phyloP scores from a whole-genome alignment of 2,888 invertebrate species.

The Hirtodrosophila cameraria region DNA sequence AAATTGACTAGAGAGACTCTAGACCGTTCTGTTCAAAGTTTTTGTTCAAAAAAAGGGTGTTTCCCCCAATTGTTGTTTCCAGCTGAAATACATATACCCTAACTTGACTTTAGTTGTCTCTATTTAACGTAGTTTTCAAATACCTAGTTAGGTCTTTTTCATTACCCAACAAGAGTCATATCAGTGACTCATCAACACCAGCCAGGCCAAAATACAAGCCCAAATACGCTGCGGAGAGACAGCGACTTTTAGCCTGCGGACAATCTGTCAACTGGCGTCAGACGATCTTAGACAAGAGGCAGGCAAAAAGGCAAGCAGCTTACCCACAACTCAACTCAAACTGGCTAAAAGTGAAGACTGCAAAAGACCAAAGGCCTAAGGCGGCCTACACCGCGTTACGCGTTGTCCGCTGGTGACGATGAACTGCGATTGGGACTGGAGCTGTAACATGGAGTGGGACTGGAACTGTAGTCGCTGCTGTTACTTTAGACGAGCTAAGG shows the following conservation, averaged over 20 bases:
- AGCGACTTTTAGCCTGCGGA: slow-evolving; percentile 68
- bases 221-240: slow-evolving; percentile 48
- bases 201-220: slow-evolving; percentile 36
- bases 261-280: slow-evolving; percentile 75
- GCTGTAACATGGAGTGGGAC: slow-evolving; percentile 12
- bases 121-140: background rate
- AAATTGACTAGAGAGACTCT: too few relatives aligned
- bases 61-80: too few relatives aligned
- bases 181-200: slow-evolving; percentile 69
- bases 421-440: slow-evolving; percentile 53
- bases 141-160: background rate
- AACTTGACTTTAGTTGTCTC: too few relatives aligned
- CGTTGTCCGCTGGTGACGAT: slow-evolving; percentile 72
- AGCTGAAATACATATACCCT: too few relatives aligned
- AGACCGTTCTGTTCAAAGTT: too few relatives aligned
- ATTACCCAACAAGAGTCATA: slow-evolving; percentile 34
- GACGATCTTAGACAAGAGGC: slow-evolving; percentile 68
- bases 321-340: slow-evolving; percentile 44
- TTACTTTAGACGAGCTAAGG: slow-evolving; percentile 12
- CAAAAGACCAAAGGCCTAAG: slow-evolving; percentile 53
- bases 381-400: slow-evolving; percentile 74
- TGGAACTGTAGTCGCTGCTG: slow-evolving; percentile 8
- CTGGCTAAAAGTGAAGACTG: slow-evolving; percentile 42
- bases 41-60: too few relatives aligned
- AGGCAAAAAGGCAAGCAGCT: slow-evolving; percentile 28